Percentiles rank a stretch among this genome's conserved stretches.
These are phyloP conservation scores for Drosophila tani DNA, from an alignment of 1,140 invertebrate species.

Conservation along the genomic window DNA sequence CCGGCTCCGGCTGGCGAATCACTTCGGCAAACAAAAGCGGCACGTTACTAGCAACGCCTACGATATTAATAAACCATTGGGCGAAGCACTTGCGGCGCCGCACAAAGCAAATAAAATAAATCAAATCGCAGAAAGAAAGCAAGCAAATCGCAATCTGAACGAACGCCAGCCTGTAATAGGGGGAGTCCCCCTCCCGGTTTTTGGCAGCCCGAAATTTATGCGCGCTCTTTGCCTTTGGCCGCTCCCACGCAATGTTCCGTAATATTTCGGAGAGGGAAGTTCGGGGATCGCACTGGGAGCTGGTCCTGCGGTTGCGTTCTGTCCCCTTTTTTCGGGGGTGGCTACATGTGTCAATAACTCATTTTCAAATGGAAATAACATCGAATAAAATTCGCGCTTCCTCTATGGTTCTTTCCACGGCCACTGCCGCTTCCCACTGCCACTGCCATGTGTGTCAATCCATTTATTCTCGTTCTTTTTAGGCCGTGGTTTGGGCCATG, in stretches of 20 bases:
- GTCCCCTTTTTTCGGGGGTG: constrained; percentile 55
- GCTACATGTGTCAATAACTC: constrained; percentile 76
- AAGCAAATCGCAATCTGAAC: constrained; percentile 76
- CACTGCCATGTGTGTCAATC: constrained; percentile 64
- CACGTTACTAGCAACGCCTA: constrained; percentile 71
- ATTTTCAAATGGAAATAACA: constrained; percentile 83
- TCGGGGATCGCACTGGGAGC: neutral
- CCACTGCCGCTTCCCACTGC: constrained; percentile 30
- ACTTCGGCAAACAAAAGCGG: constrained; percentile 52
- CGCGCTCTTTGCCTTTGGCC: constrained; percentile 55
- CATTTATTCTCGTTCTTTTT: constrained; percentile 41
- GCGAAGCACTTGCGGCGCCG: constrained; percentile 80
- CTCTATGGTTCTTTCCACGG: constrained; percentile 30
- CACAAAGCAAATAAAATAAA: constrained; percentile 84
- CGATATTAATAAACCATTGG: constrained; percentile 80
- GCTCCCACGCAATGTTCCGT: constrained; percentile 61
- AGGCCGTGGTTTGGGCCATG: constrained; percentile 32
- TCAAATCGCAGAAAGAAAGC: constrained; percentile 75
- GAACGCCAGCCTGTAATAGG: constrained; percentile 63
- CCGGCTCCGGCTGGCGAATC: constrained; percentile 52
- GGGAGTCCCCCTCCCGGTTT: constrained; percentile 41
- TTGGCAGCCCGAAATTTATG: constrained; percentile 76
- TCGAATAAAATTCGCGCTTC: constrained; percentile 81
- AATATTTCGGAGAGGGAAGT: constrained; percentile 14
- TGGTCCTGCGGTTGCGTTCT: constrained; percentile 50